phyloP scores from a whole-genome alignment of 2,888 invertebrate genomes.

The Lysandra coridon region DNA sequence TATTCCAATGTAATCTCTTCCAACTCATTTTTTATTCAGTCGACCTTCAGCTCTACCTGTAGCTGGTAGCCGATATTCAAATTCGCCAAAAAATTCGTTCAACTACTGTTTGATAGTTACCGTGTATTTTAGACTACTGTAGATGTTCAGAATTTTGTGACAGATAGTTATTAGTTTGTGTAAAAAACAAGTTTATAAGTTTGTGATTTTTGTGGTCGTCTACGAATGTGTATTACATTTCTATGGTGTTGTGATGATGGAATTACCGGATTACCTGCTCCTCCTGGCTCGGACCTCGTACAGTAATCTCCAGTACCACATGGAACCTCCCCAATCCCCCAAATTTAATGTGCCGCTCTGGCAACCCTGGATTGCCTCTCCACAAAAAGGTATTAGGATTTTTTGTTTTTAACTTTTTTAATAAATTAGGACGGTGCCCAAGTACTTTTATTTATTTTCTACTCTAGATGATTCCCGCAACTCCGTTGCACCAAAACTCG shows the following conservation, averaged over 20 bases:
- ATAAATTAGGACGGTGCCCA: not conserved
- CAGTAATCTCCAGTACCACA: conserved; percentile 59
- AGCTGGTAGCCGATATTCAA: conserved; percentile 53
- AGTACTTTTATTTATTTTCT: too few relatives aligned
- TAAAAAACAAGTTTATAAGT: not conserved
- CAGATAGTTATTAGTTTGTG: too few relatives aligned
- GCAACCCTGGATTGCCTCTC: conserved; percentile 74
- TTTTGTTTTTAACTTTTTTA: not conserved
- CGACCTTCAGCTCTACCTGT: conserved; percentile 80
- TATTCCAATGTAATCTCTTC: conserved; percentile 82
- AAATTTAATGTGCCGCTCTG: conserved; percentile 75
- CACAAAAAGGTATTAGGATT: conserved; percentile 61
- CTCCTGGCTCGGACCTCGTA: conserved; percentile 68
- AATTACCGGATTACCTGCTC: conserved; percentile 70
- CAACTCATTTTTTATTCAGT: conserved; percentile 80
- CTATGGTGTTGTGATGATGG: conserved; percentile 65
- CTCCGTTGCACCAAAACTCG: too few relatives aligned
- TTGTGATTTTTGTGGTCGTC: conserved; percentile 35
- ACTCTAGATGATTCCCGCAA: too few relatives aligned
- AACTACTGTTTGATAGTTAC: not conserved
- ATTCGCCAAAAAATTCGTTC: conserved; percentile 47
- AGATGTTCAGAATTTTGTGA: not conserved
- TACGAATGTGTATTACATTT: conserved; percentile 31
- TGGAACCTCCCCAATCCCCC: conserved; percentile 77
- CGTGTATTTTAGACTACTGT: not conserved